Conservation (phyloP, 2,888 invertebrate genomes). For the Tetranychus piercei region DNA sequence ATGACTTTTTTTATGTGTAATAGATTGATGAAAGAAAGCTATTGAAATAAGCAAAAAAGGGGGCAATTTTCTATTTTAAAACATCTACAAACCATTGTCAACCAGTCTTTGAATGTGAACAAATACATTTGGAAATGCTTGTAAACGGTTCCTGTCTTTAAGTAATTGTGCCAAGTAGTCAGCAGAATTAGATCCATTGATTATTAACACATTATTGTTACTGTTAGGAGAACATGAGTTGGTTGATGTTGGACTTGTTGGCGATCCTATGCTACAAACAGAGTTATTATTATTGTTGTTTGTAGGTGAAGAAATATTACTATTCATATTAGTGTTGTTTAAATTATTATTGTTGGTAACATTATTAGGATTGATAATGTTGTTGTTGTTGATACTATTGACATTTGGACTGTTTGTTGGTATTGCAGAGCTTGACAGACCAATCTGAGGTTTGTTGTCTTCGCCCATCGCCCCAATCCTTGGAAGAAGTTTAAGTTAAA, state of each 20-base stretch:
- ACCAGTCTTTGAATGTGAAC: slow-evolving; percentile 95
- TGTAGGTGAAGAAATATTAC: not conserved
- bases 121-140: slow-evolving; percentile 98
- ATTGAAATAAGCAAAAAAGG: not conserved
- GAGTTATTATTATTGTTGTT: not conserved
- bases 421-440: too few relatives aligned
- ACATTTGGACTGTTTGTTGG: not conserved
- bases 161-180: slow-evolving; percentile 99
- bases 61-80: not conserved
- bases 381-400: not conserved
- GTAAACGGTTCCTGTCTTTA: slow-evolving; percentile 99
- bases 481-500: too few relatives aligned
- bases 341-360: not conserved
- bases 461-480: not conserved
- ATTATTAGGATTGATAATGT: slow-evolving; percentile 1
- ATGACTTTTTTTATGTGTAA: not conserved
- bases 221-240: not conserved
- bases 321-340: not conserved
- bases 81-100: slow-evolving; percentile 71
- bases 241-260: not conserved
- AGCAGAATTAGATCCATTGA: slow-evolving; percentile 37
- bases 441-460: not conserved
- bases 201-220: slow-evolving; percentile 2
- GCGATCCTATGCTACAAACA: not conserved
- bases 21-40: not conserved